These are phyloP conservation scores for Macrobrachium rosenbergii DNA, from an alignment of 1,140 invertebrate genomes.

Conservation along the genomic window DNA sequence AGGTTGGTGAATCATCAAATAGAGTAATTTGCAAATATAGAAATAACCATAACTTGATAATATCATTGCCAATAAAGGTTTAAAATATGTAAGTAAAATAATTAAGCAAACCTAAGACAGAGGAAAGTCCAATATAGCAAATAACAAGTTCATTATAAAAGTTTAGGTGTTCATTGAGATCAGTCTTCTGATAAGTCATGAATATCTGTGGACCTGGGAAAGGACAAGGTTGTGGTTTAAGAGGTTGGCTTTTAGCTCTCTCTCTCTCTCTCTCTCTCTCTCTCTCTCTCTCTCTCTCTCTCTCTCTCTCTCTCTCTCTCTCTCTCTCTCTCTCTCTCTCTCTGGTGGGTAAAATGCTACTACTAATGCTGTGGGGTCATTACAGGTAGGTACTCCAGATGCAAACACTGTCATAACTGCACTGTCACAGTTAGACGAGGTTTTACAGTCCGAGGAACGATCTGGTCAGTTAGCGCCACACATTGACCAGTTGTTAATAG, in stretches of 20 bases:
- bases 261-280: background rate
- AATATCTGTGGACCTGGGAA: no score
- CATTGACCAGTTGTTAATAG: conserved; percentile 81
- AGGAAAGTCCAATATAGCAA: no score
- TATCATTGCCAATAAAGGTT: no score
- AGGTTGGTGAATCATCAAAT: conserved; percentile 37
- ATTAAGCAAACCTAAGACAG: no score
- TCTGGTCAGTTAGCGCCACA: conserved; percentile 70
- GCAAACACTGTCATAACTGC: conserved; percentile 64
- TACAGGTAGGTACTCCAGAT: conserved; percentile 61
- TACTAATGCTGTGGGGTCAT: background rate
- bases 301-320: conserved; percentile 1
- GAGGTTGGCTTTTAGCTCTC: no score
- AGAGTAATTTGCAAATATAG: background rate
- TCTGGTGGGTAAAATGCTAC: background rate
- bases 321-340: conserved; percentile 1
- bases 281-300: conserved; percentile 4
- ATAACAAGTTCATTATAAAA: no score
- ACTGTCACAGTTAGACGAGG: conserved; percentile 65
- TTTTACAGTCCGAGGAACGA: conserved; percentile 64
- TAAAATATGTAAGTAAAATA: no score
- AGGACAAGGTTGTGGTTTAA: no score
- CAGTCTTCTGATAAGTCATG: no score
- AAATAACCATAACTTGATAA: no score
- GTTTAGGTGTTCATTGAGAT: no score